A percentile compares a stretch with the other conserved stretches of the same genome.
phyloP scores from a whole-genome alignment of 2,113 vertebrate genomes.

The Myanophis thanlyinensis region DNA sequence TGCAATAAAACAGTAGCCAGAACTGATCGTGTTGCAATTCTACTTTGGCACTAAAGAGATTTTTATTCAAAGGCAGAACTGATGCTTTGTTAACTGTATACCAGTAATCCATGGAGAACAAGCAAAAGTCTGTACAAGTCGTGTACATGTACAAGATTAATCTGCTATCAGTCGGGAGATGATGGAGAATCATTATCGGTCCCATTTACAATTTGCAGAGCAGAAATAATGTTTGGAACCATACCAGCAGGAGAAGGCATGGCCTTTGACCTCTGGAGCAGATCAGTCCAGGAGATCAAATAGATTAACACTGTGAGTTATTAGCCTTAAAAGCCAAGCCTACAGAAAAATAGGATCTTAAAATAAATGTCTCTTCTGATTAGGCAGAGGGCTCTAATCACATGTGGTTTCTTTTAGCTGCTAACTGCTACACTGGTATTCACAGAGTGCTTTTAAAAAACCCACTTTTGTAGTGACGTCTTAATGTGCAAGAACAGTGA shows the following conservation, averaged over 20 bases:
- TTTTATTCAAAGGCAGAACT: neutral
- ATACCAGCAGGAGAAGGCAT: slow-evolving; percentile 34
- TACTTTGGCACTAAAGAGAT: neutral
- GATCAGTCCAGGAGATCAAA: slow-evolving; percentile 60
- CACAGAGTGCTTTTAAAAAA: slow-evolving; percentile 44
- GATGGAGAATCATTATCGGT: neutral
- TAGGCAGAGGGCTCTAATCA: slow-evolving; percentile 49
- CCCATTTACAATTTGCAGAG: slow-evolving; percentile 21
- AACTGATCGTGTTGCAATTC: neutral
- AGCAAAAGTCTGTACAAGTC: neutral
- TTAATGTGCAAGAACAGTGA: slow-evolving; percentile 58
- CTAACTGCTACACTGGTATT: slow-evolving; percentile 53
- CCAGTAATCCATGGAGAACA: neutral
- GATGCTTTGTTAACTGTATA: neutral
- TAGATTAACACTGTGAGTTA: slow-evolving; percentile 60
- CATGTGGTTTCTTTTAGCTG: slow-evolving; percentile 69
- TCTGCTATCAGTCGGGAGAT: neutral
- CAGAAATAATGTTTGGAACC: slow-evolving; percentile 27
- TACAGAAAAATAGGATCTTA: slow-evolving; percentile 68
- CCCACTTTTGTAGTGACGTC: slow-evolving; percentile 60
- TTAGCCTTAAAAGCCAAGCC: slow-evolving; percentile 65
- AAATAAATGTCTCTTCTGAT: slow-evolving; percentile 66
- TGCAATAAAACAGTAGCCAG: neutral
- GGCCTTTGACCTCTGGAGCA: slow-evolving; percentile 53
- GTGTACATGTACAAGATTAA: neutral